phyloP scores from a whole-genome alignment of 2,888 invertebrate genomes.

The Polia nebulosa region DNA sequence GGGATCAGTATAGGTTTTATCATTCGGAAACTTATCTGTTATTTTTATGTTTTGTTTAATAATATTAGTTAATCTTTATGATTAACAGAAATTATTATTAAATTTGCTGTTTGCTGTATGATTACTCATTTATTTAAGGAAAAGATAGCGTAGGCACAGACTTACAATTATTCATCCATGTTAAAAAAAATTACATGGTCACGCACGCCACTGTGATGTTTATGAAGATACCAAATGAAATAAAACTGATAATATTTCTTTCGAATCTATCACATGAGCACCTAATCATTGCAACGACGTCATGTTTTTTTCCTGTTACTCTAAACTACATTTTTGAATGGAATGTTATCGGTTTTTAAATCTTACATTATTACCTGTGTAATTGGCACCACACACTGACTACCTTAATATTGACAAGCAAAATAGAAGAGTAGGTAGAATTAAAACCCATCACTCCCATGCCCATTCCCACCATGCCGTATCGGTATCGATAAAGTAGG shows the following conservation, averaged over 20 bases:
- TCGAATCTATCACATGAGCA: not conserved
- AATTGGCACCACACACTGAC: not conserved
- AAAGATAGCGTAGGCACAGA: conserved; percentile 15
- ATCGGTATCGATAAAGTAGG: not conserved
- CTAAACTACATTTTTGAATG: not conserved
- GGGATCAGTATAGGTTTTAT: not conserved
- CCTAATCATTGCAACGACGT: conserved; percentile 3
- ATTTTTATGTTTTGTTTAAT: not conserved
- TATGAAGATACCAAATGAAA: conserved; percentile 6
- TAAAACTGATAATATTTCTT: not conserved
- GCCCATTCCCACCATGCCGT: not conserved
- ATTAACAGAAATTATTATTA: not conserved
- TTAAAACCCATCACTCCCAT: not conserved
- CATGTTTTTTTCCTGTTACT: not conserved
- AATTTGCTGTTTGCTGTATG: not conserved
- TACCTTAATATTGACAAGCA: not conserved
- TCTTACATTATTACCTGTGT: not conserved
- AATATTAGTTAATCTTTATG: conserved; percentile 10
- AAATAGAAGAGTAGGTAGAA: not conserved
- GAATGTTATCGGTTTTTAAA: not conserved
- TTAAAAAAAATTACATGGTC: not conserved
- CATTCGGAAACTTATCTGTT: not conserved
- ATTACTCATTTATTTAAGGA: conserved; percentile 34
- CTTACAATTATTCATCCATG: conserved; percentile 6
- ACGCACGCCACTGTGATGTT: conserved; percentile 15